Evolutionary conservation across 37 sponge, comb jelly and placozoan species (phyloP).

Genomic region (Theonella swinhoei): DNA sequence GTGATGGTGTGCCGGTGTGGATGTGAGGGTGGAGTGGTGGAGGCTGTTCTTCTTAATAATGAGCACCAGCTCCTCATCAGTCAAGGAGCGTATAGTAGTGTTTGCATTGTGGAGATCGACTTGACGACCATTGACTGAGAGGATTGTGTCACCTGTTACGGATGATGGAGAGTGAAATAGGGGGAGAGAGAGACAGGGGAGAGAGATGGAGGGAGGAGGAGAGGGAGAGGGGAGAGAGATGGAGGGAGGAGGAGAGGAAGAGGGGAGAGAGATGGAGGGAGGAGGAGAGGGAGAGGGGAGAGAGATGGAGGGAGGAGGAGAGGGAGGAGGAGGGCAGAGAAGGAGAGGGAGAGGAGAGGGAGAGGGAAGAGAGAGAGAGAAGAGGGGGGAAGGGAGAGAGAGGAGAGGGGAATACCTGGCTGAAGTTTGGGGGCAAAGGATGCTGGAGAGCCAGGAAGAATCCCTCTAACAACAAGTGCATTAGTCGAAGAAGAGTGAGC

Average conservation of each 20-base stretch:
- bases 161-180: neutral
- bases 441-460: conserved; percentile 46
- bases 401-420: conserved; percentile 25
- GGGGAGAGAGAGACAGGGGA: neutral
- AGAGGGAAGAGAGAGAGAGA: conserved; percentile 10
- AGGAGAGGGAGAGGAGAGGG: neutral
- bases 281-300: conserved; percentile 10
- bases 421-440: conserved; percentile 30
- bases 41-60: neutral
- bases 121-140: conserved; percentile 17
- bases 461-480: conserved; percentile 52
- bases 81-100: conserved; percentile 6
- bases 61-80: neutral
- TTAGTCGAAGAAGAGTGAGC: neutral
- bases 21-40: neutral
- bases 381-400: neutral
- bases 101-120: conserved; percentile 43
- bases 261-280: conserved; percentile 34
- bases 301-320: too few relatives aligned
- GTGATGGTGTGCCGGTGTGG: neutral
- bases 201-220: neutral
- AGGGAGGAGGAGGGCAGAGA: neutral
- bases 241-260: neutral
- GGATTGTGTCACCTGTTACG: conserved; percentile 50
- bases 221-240: neutral